These are phyloP conservation scores for Talpa occidentalis DNA, from an alignment of 2,113 vertebrate species.

Conservation along the genomic window DNA sequence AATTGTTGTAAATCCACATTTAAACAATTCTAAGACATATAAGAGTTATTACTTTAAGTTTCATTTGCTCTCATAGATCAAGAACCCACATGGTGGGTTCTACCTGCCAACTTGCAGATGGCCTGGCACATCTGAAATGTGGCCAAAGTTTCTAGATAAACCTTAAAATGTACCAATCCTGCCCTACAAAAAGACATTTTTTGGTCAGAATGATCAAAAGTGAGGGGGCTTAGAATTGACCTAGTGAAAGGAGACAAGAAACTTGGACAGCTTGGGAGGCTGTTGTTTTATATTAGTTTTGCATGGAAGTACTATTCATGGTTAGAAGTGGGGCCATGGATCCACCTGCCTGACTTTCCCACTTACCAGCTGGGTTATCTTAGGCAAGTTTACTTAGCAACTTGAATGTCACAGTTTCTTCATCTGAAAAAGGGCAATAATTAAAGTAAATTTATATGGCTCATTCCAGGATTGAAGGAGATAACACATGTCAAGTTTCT, in stretches of 20 bases:
- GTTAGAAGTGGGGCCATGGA: background rate
- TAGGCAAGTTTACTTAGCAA: constrained; percentile 30
- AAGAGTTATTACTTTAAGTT: background rate
- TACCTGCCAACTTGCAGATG: background rate
- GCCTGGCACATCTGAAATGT: background rate
- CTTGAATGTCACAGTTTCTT: constrained; percentile 16
- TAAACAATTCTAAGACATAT: constrained; percentile 6
- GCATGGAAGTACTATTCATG: background rate
- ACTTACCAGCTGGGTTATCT: background rate
- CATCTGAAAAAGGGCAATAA: constrained; percentile 13
- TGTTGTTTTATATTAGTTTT: constrained; percentile 23
- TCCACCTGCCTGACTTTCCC: background rate
- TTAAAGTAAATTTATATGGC: background rate
- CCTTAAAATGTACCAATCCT: background rate
- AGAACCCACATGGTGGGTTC: background rate
- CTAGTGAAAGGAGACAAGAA: background rate
- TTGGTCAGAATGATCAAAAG: constrained; percentile 19
- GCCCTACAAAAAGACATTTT: background rate
- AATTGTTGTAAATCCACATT: constrained; percentile 13
- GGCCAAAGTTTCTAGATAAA: background rate
- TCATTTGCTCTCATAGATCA: background rate
- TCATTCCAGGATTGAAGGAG: background rate
- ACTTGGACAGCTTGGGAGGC: background rate
- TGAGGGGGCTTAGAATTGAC: background rate
- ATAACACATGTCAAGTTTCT: background rate